Base-by-base conservation (phyloP, 2,797 vertebrate genomes). In the Centroberyx gerrardi region DNA sequence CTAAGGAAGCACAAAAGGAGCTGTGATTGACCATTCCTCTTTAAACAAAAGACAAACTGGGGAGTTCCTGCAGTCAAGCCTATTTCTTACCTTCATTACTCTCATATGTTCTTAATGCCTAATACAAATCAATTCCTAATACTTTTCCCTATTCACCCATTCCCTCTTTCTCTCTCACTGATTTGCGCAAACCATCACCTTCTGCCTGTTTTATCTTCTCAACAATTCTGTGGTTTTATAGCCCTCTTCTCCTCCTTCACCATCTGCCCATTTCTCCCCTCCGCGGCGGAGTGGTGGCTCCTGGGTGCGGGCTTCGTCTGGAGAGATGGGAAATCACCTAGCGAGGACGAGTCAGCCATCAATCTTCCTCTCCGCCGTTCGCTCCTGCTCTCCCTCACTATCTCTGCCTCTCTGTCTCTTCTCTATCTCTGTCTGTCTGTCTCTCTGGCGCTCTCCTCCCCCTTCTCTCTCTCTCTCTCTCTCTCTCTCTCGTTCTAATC, bases 341-440 rank as follows among this genome's bases (percentile, higher is more conserved):
- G 73, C 58, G 12, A 75, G 86, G 82, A 89, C 61, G 29, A 86
- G 85, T 91, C 90, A 83, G 89, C 85, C 84, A 93, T 94, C 91
- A 93, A 91, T 94, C 91, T 92, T 90, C 78, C 51, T 87, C 66
- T 54, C 53, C 38, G 62, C 80, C 85, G 53, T 82, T 82, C 80
- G 69, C 75, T 78, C 36, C 1, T 60, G 3, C 74, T 33, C 81
- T 82, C 83, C 82, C 76, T 79, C 74, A 38, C 18, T 75, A 75
- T 90, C 85, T 74, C 65, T 60, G 61, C 76, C 51, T 33, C 74
- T 42, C 18, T 75, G 76, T 89, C 85, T 74, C 66, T 58, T 80
- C 80, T 82, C 78, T 84, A 86, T 91, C 85, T 88, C 62, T 76
- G 72, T 82, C 81, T 38, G 60, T 64, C 84, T 51, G 61, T 81